Evolutionary conservation across 2,888 invertebrate species (phyloP), one percentile per base, ranked within the genome.

Genomic region (Coelopa pilipes): DNA sequence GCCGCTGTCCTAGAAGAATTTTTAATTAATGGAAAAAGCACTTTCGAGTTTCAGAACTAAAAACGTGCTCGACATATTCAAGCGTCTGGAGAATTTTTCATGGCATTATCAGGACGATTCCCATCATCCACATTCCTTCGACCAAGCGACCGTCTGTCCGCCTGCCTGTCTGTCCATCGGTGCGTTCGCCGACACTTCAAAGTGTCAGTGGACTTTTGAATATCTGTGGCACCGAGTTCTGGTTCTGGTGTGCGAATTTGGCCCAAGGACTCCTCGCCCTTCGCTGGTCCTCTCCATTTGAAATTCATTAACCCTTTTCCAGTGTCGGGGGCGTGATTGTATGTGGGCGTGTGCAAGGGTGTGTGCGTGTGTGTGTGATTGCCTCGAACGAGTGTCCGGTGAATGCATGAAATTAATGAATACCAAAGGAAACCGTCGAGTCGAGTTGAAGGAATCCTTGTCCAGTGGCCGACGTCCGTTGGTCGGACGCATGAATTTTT

Each of bases 41-140:
- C 21, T 59, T 59, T 17, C 4, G 19, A 59, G 19, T 62, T 24
- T 24, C 3, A 24, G 15, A 62, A 62, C 45, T 34, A 34, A 45
- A 62, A 34, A 62, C 62, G 62, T 62, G 62, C 62, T 34, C n/a
- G n/a, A 62, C 21, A 62, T 62, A 34, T 34, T 62, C 34, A 15
- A 62, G 34, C 62, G 62, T 62, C 62, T 62, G 62, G 24, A n/a
- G 62, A n/a, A 34, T 62, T 62, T n/a, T 62, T 62, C 34, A 62
- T 62, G 62, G 34, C 34, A 62, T 62, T 15, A 62, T 62, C 62
- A 62, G 62, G 34, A 34, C 7, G 34, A 34, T 34, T 34, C 34
- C 34, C 34, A 34, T 34, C 34, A 34, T 34, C 34, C 34, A 34
- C 2, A 34, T 34, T 34, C 34, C 34, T 34, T 34, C 34, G 34